A percentile compares a stretch with the other conserved stretches of the same genome.
phyloP scores from a whole-genome alignment of 2,888 invertebrate species.

The Drosophila neutralis region DNA sequence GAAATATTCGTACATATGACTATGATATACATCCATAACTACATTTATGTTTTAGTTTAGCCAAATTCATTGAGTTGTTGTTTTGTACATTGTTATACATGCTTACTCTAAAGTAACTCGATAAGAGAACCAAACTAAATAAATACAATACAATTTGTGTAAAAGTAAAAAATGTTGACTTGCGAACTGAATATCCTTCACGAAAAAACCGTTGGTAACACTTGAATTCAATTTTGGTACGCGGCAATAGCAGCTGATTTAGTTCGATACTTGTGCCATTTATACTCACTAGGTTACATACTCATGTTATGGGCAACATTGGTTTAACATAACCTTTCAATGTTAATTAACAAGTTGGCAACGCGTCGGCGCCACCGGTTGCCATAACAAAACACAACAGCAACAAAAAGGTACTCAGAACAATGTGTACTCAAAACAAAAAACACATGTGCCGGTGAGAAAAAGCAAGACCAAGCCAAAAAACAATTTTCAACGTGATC shows the following conservation, averaged over 20 bases:
- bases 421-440: constrained; percentile 9
- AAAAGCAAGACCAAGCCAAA: constrained; percentile 5
- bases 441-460: constrained; percentile 20
- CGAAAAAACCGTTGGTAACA: not conserved
- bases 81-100: constrained; percentile 79
- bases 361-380: constrained; percentile 60
- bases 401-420: constrained; percentile 18
- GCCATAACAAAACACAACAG: constrained; percentile 45
- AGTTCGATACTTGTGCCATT: constrained; percentile 13
- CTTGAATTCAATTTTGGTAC: constrained; percentile 5
- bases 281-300: constrained; percentile 11
- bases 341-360: constrained; percentile 1
- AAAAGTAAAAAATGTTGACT: constrained; percentile 21
- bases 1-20: constrained; percentile 42
- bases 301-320: constrained; percentile 19
- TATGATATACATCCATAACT: constrained; percentile 52
- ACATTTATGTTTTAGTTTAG: constrained; percentile 69
- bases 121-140: constrained; percentile 52
- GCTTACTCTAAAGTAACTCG: constrained; percentile 59
- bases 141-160: constrained; percentile 49
- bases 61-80: constrained; percentile 74
- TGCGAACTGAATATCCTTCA: constrained; percentile 9
- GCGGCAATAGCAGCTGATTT: not conserved
- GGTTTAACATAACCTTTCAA: constrained; percentile 25
- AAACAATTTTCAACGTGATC: constrained; percentile 21